Base-by-base conservation (phyloP, 2,113 vertebrate genomes). In the Macrotis lagotis region DNA sequence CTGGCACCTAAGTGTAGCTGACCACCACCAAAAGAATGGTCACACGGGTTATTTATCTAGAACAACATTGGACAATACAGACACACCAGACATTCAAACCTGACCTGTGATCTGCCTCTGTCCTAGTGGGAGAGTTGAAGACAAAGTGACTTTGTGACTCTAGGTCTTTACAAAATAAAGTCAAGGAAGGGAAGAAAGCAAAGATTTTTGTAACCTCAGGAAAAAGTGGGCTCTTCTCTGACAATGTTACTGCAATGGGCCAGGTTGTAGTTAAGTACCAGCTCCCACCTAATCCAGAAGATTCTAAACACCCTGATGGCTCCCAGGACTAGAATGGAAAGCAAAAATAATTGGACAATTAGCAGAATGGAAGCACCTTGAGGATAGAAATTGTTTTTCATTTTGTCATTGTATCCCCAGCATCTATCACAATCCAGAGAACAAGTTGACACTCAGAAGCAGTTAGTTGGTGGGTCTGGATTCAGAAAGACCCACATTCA, bases 1-100 rank as follows among this genome's bases (percentile, higher is more conserved):
- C 91, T 83, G 88, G 83, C 0, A 2, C 88, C 55, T 37, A 89
- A 90, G 92, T 88, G 0, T 50, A 96, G 93, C 59, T 91, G 91
- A 92, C 44, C 50, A 55, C 10, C 26, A 93, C 16, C 89, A 66
- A 52, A 26, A 89, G 55, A 12, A 5, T 50, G 90, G 31, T 25
- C 90, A 48, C 22, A 83, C 90, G 93, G 11, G 47, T 96, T 51
- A 94, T 12, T 37, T 91, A 48, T 91, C 50, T 74, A 91, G 94
- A 37, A 93, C 19, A 51, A 83, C 47, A 22, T 19, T 83, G 66
- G 66, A 83, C 19, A 83, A 95, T 51, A 93, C 11, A 3, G 10
- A 92, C 48, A 26, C 55, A 94, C 19, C 19, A 83, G 66, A 83
- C 16, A 37, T 66, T 66, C n/a, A 24, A 44, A 44, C 19, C 66